A percentile compares a stretch with the other conserved stretches of the same genome.
phyloP scores from a whole-genome alignment of 2,113 vertebrate genomes.

The Sula dactylatra region DNA sequence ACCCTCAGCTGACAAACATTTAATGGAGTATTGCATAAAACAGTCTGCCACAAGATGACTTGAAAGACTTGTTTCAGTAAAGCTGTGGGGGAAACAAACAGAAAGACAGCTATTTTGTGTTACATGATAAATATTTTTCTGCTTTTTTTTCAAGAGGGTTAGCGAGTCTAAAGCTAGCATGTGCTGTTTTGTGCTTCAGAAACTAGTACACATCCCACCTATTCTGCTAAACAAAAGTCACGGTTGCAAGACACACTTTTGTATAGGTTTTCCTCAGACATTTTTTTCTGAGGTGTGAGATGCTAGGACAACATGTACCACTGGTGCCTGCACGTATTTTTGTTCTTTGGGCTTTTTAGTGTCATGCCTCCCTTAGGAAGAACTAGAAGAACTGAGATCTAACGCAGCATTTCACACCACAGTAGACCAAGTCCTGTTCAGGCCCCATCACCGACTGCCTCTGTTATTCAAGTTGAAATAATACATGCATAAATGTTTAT shows the following conservation, averaged over 20 bases:
- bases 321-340: background rate
- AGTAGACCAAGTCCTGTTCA: background rate
- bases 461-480: background rate
- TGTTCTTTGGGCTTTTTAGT: background rate
- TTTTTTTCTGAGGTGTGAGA: rapidly evolving
- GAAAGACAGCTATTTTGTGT: background rate
- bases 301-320: background rate
- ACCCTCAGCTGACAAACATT: background rate
- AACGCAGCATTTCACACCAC: background rate
- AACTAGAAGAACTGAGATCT: background rate
- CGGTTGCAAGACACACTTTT: background rate
- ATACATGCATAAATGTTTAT: background rate
- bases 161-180: background rate
- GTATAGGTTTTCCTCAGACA: background rate
- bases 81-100: background rate
- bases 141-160: background rate
- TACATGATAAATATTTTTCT: background rate
- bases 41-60: background rate
- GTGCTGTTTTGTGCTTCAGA: background rate
- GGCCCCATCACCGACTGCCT: background rate
- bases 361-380: background rate
- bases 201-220: background rate
- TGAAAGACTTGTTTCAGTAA: slow-evolving; percentile 31
- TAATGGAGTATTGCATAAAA: slow-evolving; percentile 23
- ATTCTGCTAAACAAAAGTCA: background rate